Evolutionary conservation across 2,888 invertebrate species (phyloP).

Genomic region (Papilio gigon): DNA sequence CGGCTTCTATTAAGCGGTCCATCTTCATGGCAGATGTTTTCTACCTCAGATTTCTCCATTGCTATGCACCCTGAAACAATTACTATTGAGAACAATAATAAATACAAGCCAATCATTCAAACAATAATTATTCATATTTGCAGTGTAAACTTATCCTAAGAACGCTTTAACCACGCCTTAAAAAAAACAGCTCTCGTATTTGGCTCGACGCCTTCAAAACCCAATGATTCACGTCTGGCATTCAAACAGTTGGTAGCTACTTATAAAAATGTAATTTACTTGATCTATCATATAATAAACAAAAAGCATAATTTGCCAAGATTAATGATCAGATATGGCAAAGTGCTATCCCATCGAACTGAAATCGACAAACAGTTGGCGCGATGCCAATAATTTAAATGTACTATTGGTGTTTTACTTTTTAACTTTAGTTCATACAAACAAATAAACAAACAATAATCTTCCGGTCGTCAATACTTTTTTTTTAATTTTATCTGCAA

Average conservation of each 20-base stretch:
- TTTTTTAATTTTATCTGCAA: too few relatives aligned
- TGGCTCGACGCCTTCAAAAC: too few relatives aligned
- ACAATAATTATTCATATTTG: too few relatives aligned
- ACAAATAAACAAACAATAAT: conserved; percentile 1
- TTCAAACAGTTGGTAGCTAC: conserved; percentile 13
- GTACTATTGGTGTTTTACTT: conserved; percentile 25
- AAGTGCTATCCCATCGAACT: conserved; percentile 29
- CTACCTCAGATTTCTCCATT: conserved; percentile 69
- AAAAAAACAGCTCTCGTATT: too few relatives aligned
- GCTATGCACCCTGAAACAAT: conserved; percentile 51
- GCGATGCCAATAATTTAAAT: conserved; percentile 17
- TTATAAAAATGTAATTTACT: not conserved
- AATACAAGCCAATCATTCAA: too few relatives aligned
- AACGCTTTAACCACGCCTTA: too few relatives aligned
- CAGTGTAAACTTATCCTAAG: too few relatives aligned
- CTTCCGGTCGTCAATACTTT: too few relatives aligned
- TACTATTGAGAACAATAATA: conserved; percentile 1
- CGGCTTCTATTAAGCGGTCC: conserved; percentile 66
- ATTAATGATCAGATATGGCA: conserved; percentile 14
- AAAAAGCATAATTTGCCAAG: conserved; percentile 18
- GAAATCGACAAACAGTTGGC: conserved; percentile 29
- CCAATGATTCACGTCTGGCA: too few relatives aligned
- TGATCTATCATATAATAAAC: not conserved
- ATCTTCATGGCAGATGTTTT: conserved; percentile 63
- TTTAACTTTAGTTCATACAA: not conserved